Evolutionary conservation across 2,888 invertebrate genomes (phyloP), one percentile per base, ranked within the genome.

Genomic region (Argyra leucocephala): DNA sequence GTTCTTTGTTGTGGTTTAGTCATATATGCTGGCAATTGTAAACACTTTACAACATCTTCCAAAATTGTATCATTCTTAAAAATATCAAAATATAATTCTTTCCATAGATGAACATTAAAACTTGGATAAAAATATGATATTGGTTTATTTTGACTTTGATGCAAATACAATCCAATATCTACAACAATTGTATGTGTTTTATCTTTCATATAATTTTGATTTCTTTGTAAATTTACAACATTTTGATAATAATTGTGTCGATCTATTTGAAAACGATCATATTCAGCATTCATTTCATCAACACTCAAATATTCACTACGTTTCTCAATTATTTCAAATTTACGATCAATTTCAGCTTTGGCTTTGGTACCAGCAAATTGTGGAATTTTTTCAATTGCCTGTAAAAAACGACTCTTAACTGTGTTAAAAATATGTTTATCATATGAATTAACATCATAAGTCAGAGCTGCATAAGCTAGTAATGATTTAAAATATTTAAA

Each of bases 101-200:
- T 78, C 70, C 78, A 78, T 1, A 78, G 68, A 61, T 78, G 78
- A 0, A 76, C 76, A 63, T 73, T 74, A 2, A 78, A 70, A 0
- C 76, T 78, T 22, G 78, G 65, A 68, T 73, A 77, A 65, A 73
- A 78, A 58, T 78, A 78, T 1, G 77, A 75, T 76, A 77, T 77
- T 0, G 78, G 78, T 63, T 76, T 78, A 60, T 73, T 69, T 1
- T 74, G 76, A 63, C 78, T 78, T 68, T 78, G 78, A 61, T 71
- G 75, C 5, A 78, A 68, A 67, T 75, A 78, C 48, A 78, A 64
- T 22, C 73, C 75, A 76, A 77, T 78, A 63, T 77, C 76, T 4
- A 73, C 70, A 3, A 78, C 77, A 22, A 69, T 57, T 31, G 72
- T 73, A 67, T 71, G 78, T 2, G 74, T 75, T n/a, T 31, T 21